Evolutionary conservation across 2,797 vertebrate genomes (phyloP), one percentile per base, ranked within the genome.

Genomic region (Borostomias antarcticus): DNA sequence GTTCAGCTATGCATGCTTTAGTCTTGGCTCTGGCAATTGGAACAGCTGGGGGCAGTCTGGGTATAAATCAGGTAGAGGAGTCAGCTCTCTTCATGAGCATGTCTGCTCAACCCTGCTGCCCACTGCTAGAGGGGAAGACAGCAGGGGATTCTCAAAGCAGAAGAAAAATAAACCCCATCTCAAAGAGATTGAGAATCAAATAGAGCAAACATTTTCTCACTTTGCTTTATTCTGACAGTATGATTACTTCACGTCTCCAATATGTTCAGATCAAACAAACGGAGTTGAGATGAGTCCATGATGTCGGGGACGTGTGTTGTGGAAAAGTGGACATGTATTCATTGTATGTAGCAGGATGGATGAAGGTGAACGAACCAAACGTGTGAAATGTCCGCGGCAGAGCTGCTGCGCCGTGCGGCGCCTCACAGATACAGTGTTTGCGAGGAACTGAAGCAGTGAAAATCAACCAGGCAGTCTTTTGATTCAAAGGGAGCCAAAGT

Each of bases 11-110:
- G 89, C 88, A 88, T 89, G 89, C 86, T 88, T n/a, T 77, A 79
- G 77, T 83, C 83, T 88, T 89, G 91, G 90, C 89, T 86, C 79
- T 62, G 75, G 82, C 74, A 66, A 71, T 86, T 77, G 85, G 72
- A 89, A 89, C 91, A 92, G 91, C 90, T 89, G 90, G 91, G 83
- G 86, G 90, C 84, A 91, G 89, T 91, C 89, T 85, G 76, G 83
- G 82, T 86, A 91, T 91, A 91, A 92, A 92, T 92, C 91, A 90
- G 72, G 73, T 80, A 76, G 82, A 74, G 52, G 75, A 70, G 77
- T 84, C 80, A 85, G 84, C 77, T 82, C 76, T 80, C 76, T 80
- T 81, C 85, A 75, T 75, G 69, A 78, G 70, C 30, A 33, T 75
- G 78, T 83, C 80, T 69, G 64, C 82, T 87, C 74, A 82, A 51